Evolutionary conservation across 2,888 invertebrate species (phyloP).

Genomic region (Spilarctia lutea): DNA sequence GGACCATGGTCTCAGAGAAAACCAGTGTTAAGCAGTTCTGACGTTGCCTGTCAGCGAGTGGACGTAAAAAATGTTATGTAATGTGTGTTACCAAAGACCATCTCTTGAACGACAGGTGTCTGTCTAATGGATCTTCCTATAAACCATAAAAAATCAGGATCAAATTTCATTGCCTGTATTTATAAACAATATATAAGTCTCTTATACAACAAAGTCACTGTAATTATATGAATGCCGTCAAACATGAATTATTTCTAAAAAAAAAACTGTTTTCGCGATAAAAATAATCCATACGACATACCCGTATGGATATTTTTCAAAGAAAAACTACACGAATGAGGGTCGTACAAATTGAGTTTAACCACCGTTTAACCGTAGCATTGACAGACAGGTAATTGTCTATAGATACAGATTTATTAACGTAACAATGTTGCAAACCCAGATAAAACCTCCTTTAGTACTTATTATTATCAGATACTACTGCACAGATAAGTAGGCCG

Average conservation of each 20-base stretch:
- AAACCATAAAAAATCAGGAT: too few relatives aligned
- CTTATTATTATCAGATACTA: background rate
- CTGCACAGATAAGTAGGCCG: background rate
- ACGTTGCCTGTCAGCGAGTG: too few relatives aligned
- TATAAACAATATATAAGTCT: background rate
- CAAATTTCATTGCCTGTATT: background rate
- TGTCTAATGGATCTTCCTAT: too few relatives aligned
- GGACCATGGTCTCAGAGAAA: too few relatives aligned
- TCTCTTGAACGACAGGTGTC: too few relatives aligned
- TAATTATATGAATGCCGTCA: background rate
- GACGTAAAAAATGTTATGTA: too few relatives aligned
- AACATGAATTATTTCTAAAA: background rate
- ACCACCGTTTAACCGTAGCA: background rate
- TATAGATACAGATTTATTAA: background rate
- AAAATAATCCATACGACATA: background rate
- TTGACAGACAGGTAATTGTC: background rate
- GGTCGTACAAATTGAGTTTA: background rate
- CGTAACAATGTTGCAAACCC: background rate
- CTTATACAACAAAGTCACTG: background rate
- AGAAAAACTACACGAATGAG: background rate
- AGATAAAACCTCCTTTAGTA: background rate
- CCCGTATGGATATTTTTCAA: background rate
- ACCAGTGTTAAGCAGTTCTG: too few relatives aligned
- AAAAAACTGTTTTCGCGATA: background rate
- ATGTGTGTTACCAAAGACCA: too few relatives aligned